Conservation (phyloP, 2,888 invertebrate genomes). For the Horisme vitalbata region DNA sequence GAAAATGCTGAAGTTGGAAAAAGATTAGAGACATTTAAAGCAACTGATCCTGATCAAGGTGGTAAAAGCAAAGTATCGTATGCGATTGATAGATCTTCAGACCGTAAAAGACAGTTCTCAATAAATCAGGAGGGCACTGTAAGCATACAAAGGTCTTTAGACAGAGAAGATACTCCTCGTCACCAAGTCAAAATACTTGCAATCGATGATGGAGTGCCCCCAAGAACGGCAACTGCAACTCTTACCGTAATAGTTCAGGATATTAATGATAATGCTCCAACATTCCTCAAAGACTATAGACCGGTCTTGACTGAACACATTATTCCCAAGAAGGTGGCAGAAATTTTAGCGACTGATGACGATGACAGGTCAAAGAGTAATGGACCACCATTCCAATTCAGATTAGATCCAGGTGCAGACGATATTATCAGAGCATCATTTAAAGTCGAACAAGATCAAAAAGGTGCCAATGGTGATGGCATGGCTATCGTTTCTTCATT, state of each 20-base stretch:
- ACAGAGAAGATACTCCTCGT: slow-evolving; percentile 96
- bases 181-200: slow-evolving; percentile 98
- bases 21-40: slow-evolving; percentile 95
- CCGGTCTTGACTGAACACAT: slow-evolving; percentile 97
- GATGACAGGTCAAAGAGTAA: slow-evolving; percentile 97
- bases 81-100: slow-evolving; percentile 95
- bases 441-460: slow-evolving; percentile 98
- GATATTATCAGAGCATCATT: slow-evolving; percentile 97
- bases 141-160: slow-evolving; percentile 94
- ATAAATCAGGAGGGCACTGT: slow-evolving; percentile 98
- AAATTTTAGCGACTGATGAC: slow-evolving; percentile 96
- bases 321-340: slow-evolving; percentile 94
- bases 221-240: slow-evolving; percentile 96
- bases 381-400: slow-evolving; percentile 97
- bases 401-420: slow-evolving; percentile 96
- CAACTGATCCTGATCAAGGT: slow-evolving; percentile 97
- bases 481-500: slow-evolving; percentile 98
- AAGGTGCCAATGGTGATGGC: slow-evolving; percentile 98
- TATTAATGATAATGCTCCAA: slow-evolving; percentile 97
- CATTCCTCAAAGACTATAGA: slow-evolving; percentile 95
- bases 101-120: slow-evolving; percentile 95
- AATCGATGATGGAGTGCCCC: slow-evolving; percentile 96
- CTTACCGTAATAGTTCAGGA: slow-evolving; percentile 97
- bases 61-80: slow-evolving; percentile 96
- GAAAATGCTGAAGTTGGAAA: slow-evolving; percentile 97